These are phyloP conservation scores for Papilio helenus DNA, from an alignment of 1,140 invertebrate species.

Conservation along the genomic window DNA sequence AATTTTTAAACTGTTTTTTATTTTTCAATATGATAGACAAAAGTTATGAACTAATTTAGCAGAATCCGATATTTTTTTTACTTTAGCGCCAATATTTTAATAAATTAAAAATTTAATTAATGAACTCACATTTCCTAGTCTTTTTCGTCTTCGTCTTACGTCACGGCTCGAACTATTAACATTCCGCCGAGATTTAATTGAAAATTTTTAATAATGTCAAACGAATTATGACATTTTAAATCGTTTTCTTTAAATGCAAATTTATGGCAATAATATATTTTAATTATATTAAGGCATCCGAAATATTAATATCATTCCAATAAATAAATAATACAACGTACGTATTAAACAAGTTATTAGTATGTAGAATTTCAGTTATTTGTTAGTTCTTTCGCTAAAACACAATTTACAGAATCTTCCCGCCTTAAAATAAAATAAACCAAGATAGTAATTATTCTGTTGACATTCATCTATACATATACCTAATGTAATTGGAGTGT, in stretches of 20 bases:
- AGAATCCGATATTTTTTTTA: no score
- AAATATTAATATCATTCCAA: not conserved
- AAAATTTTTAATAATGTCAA: conserved; percentile 62
- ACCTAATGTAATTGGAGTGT: no score
- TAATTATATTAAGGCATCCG: not conserved
- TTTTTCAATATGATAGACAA: no score
- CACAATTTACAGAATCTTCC: not conserved
- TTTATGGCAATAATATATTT: conserved; percentile 9
- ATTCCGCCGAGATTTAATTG: conserved; percentile 61
- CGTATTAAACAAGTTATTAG: not conserved
- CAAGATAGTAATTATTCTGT: no score
- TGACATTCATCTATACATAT: no score
- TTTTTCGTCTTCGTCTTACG: not conserved
- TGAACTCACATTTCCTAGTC: not conserved
- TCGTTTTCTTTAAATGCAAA: not conserved
- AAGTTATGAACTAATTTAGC: no score
- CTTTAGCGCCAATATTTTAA: no score
- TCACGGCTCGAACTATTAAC: conserved; percentile 50
- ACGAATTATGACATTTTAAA: conserved; percentile 17
- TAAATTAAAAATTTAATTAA: not conserved
- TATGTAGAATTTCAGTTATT: no score
- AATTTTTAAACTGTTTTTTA: no score
- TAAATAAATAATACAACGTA: not conserved
- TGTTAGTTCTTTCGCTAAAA: not conserved
- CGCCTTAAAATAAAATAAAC: no score